Percentiles rank a stretch among this genome's conserved stretches.
These are phyloP conservation scores for Gouania willdenowi DNA, from an alignment of 2,797 vertebrate genomes.

Conservation along the genomic window DNA sequence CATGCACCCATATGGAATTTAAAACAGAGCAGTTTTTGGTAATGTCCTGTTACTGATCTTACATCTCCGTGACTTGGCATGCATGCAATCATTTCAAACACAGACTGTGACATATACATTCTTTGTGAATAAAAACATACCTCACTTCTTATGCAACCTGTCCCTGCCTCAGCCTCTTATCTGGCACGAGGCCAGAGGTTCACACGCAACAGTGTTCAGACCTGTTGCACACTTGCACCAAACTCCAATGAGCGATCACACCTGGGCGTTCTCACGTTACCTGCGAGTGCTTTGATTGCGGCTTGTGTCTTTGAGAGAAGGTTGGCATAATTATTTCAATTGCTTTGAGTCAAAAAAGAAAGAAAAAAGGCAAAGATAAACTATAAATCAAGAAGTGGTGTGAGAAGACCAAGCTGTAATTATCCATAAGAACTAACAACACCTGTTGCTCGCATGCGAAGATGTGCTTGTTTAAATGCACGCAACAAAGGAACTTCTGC, in stretches of 20 bases:
- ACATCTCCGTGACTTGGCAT: slow-evolving; percentile 44
- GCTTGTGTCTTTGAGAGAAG: slow-evolving; percentile 21
- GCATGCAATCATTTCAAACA: slow-evolving; percentile 30
- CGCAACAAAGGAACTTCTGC: slow-evolving; percentile 16
- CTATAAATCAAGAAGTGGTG: slow-evolving; percentile 41
- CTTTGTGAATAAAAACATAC: slow-evolving; percentile 54
- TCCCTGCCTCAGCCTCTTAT: slow-evolving; percentile 40
- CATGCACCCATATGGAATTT: no score
- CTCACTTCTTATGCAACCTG: slow-evolving; percentile 57
- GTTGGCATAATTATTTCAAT: slow-evolving; percentile 32
- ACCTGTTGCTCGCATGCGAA: slow-evolving; percentile 40
- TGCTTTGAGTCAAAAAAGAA: neutral
- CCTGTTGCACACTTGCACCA: slow-evolving; percentile 31
- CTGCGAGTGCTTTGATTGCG: slow-evolving; percentile 8
- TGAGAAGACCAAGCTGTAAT: slow-evolving; percentile 23
- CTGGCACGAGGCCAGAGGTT: slow-evolving; percentile 68
- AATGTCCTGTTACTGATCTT: no score
- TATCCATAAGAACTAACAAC: slow-evolving; percentile 45
- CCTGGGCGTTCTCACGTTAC: slow-evolving; percentile 55
- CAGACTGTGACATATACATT: slow-evolving; percentile 36
- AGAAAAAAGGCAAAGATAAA: slow-evolving; percentile 27
- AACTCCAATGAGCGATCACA: slow-evolving; percentile 43
- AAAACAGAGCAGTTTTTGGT: no score
- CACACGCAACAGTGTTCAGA: slow-evolving; percentile 70
- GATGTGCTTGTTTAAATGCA: slow-evolving; percentile 17